Base-by-base conservation (phyloP, 2,113 vertebrate genomes). In the Sinocyclocheilus grahami region DNA sequence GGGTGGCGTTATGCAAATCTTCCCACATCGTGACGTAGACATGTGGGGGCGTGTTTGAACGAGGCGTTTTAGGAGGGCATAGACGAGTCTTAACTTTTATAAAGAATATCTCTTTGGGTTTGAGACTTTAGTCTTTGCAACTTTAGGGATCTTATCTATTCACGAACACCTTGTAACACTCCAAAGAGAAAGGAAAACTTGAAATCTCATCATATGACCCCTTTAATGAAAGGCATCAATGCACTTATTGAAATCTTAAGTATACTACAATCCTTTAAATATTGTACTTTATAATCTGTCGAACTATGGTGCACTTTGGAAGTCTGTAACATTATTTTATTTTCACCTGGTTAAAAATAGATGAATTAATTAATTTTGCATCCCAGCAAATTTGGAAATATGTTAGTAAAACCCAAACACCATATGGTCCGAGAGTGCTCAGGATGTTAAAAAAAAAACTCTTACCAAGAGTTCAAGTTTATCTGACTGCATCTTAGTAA, bases 391-490 rank as follows among this genome's bases (percentile, higher is more conserved):
- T 48, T 18, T 62, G 4, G 14, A 53, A 10, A 53, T 4, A 55
- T 55, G 48, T 33, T 55, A 20, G 8, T 10, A 22, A 83, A 39
- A 13, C 51, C 48, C 12, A 55, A 83, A 72, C 46, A 72, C 27
- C 14, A 69, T 13, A 69, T 20, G 24, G 39, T 63, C 24, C 24
- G 1, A 22, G 27, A 51, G 48, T 58, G 67, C 51, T 75, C 51
- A 75, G 82, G 82, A 51, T 83, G 33, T 60, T 27, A 65, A 83
- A 81, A 60, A 27, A 53, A 27, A 30, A 30, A 39, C 77, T 78
- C 77, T 12, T 37, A 33, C 14, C 13, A 77, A 30, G 20, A 60
- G 20, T 39, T 60, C 78, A 69, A 48, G 65, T 83, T 83, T 83
- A 83, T 65, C 24, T n/a, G 9, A 78, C 51, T 76, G 20, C 12